phyloP scores from a whole-genome alignment of 1,140 invertebrate genomes.

The Drosophila equinoxialis region DNA sequence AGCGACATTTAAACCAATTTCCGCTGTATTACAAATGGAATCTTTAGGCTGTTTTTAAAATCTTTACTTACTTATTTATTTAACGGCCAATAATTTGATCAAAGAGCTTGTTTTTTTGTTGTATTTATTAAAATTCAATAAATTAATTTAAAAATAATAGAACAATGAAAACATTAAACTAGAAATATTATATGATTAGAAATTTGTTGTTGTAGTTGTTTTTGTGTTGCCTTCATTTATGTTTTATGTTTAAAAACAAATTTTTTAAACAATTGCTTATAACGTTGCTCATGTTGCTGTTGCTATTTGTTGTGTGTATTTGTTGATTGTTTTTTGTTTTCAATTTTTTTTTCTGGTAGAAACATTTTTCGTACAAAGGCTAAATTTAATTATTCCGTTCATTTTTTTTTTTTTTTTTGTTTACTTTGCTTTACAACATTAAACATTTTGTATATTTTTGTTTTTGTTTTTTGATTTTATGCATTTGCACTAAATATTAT shows the following conservation, averaged over 20 bases:
- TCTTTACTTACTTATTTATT: background rate
- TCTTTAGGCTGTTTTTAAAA: too few relatives aligned
- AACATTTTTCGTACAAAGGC: slow-evolving; percentile 70
- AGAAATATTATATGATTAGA: slow-evolving; percentile 71
- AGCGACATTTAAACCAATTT: too few relatives aligned
- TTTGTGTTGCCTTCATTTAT: slow-evolving; percentile 29
- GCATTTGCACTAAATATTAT: slow-evolving; percentile 73
- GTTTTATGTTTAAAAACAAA: slow-evolving; percentile 59
- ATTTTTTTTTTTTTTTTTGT: slow-evolving; percentile 19
- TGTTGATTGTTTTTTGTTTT: slow-evolving; percentile 42
- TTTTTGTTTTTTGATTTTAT: slow-evolving; percentile 65
- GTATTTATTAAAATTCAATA: slow-evolving; percentile 77
- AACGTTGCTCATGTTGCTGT: slow-evolving; percentile 42
- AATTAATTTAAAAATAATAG: slow-evolving; percentile 76
- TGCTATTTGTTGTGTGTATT: slow-evolving; percentile 16
- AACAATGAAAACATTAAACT: slow-evolving; percentile 80
- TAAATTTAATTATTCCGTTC: slow-evolving; percentile 49
- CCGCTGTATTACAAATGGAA: too few relatives aligned
- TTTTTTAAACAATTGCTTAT: slow-evolving; percentile 74
- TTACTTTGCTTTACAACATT: slow-evolving; percentile 66
- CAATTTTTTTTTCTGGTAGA: slow-evolving; percentile 50
- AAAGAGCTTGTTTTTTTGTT: background rate
- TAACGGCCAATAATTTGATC: background rate
- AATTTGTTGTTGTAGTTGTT: slow-evolving; percentile 34
- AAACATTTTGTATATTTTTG: slow-evolving; percentile 51